These are phyloP conservation scores for Climacteris rufus DNA, from an alignment of 2,113 vertebrate genomes.

Conservation along the genomic window DNA sequence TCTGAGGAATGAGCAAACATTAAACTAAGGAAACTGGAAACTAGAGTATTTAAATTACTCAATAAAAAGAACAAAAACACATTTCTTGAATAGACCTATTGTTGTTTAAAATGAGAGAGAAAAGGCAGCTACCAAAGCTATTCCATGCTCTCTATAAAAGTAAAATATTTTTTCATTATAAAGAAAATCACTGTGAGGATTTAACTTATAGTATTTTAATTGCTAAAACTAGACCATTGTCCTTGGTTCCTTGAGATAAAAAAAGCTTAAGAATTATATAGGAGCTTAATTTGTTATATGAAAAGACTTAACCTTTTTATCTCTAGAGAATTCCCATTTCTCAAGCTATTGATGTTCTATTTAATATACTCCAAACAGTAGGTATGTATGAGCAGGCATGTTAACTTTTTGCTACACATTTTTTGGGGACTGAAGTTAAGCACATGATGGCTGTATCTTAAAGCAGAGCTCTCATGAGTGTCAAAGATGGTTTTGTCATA, in stretches of 20 bases:
- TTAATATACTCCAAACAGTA: neutral
- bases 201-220: conserved; percentile 11
- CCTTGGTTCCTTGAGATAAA: neutral
- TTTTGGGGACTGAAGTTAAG: neutral
- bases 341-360: neutral
- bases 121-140: neutral
- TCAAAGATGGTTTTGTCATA: neutral
- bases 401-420: neutral
- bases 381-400: neutral
- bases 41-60: neutral
- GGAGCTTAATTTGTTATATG: neutral
- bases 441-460: neutral
- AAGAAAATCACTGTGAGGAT: neutral
- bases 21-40: conserved; percentile 28
- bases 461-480: neutral
- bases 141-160: neutral
- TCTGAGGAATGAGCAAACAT: neutral
- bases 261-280: neutral
- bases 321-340: neutral
- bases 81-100: conserved; percentile 33
- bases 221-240: neutral
- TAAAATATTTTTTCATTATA: neutral
- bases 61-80: neutral
- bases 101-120: conserved; percentile 4
- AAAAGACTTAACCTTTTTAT: conserved; percentile 24